A percentile compares a stretch with the other conserved stretches of the same genome.
These are phyloP conservation scores for Allygus modestus DNA, from an alignment of 2,888 invertebrate genomes.

Conservation along the genomic window DNA sequence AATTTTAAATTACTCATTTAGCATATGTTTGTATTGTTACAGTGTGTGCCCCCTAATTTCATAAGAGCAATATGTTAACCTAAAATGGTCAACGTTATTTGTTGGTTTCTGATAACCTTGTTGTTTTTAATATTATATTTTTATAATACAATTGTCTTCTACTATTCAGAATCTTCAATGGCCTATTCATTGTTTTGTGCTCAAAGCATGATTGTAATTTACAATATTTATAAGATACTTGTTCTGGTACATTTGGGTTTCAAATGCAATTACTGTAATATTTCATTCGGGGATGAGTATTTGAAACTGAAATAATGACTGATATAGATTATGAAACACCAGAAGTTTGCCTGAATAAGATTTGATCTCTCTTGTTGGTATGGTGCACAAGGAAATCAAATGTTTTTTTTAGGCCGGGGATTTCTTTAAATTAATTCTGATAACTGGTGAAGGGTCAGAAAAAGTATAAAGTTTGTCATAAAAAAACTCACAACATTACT, in stretches of 20 bases:
- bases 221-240: background rate
- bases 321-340: background rate
- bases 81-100: background rate
- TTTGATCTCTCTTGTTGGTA: too few species aligned
- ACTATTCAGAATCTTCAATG: background rate
- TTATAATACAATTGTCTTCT: background rate
- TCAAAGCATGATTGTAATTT: constrained; percentile 10
- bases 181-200: constrained; percentile 10
- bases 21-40: too few species aligned
- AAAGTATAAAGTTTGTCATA: too few species aligned
- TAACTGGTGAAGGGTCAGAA: too few species aligned
- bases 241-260: background rate
- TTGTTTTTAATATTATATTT: too few species aligned
- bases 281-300: background rate
- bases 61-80: background rate
- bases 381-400: too few species aligned
- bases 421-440: too few species aligned
- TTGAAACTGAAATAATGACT: background rate
- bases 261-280: background rate
- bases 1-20: too few species aligned
- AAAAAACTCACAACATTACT: background rate
- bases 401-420: too few species aligned
- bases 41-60: too few species aligned
- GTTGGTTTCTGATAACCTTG: too few species aligned
- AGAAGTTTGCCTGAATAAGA: background rate